Evolutionary conservation across 2,113 vertebrate genomes (phyloP), one percentile per base, ranked within the genome.

Genomic region (Eulemur rufifrons): DNA sequence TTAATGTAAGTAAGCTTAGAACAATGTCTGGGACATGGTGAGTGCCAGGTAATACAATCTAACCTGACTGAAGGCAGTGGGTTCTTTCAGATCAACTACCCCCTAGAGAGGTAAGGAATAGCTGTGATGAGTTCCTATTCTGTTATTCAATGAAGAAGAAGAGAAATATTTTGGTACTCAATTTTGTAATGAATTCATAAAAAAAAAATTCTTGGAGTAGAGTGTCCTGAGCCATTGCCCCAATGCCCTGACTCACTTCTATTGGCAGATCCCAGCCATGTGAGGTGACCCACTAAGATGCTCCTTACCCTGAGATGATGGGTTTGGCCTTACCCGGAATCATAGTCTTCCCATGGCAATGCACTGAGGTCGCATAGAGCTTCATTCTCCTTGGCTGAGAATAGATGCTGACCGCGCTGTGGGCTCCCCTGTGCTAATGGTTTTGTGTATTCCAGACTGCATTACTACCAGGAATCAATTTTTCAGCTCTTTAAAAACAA

Each of bases 381-480:
- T 88, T 15, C 0, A 86, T n/a, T 61, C 56, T 95, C 74, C 89
- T 78, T 8, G 32, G 56, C 88, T 96, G 82, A 95, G 95, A 91
- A 89, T 59, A 93, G 74, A 94, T 39, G 37, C 50, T 94, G 85
- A 86, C 82, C 71, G 93, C 29, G 10, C 23, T 1, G 37, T 71
- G 81, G 92, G 64, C 50, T 76, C 73, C 73, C 92, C 71, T 78
- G 56, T 17, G 17, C 68, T 97, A 96, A 97, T 97, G 93, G 86
- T 80, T 94, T 93, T 15, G 1, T 74, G 66, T 91, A 89, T 68
- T 94, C 68, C 56, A 96, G 66, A 95, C 89, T 66, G 50, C 91
- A 89, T 94, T 94, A 95, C 89, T 96, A 64, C 74, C 64, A 95
- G 76, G 68, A 96, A 98, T 96, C 2, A n/a, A 96, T 97, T 78